phyloP scores from a whole-genome alignment of 2,888 invertebrate species.

The Tetramorium bicarinatum region DNA sequence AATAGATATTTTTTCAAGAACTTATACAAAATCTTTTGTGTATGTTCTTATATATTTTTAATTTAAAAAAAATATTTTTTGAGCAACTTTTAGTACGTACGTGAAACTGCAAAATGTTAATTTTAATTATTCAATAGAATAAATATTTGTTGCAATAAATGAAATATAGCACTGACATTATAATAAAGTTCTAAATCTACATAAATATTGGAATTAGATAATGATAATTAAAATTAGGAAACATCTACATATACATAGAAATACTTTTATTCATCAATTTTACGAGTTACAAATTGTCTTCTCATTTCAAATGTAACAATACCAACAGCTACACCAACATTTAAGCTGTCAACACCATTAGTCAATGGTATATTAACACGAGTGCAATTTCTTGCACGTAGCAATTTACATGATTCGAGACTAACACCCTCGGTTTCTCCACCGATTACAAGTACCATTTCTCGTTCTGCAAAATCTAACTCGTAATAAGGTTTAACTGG shows the following conservation, averaged over 20 bases:
- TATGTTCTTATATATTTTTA: neutral
- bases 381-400: slow-evolving; percentile 87
- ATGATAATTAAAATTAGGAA: neutral
- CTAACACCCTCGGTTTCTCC: slow-evolving; percentile 97
- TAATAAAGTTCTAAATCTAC: neutral
- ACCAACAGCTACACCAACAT: slow-evolving; percentile 91
- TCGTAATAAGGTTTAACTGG: slow-evolving; percentile 89
- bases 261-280: slow-evolving; percentile 52
- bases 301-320: slow-evolving; percentile 95
- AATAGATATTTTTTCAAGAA: neutral
- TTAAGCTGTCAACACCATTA: slow-evolving; percentile 93
- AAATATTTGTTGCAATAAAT: neutral
- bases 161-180: neutral
- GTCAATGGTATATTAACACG: slow-evolving; percentile 93
- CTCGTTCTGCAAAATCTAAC: slow-evolving; percentile 87
- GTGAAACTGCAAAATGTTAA: neutral
- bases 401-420: slow-evolving; percentile 88
- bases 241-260: neutral
- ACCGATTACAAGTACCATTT: slow-evolving; percentile 91
- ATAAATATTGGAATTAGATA: neutral
- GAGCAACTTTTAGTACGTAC: neutral
- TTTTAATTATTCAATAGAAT: neutral
- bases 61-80: neutral
- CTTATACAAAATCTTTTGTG: neutral
- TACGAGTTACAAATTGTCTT: slow-evolving; percentile 87